Conservation (phyloP, 2,888 invertebrate genomes). For the Dione vanillae region DNA sequence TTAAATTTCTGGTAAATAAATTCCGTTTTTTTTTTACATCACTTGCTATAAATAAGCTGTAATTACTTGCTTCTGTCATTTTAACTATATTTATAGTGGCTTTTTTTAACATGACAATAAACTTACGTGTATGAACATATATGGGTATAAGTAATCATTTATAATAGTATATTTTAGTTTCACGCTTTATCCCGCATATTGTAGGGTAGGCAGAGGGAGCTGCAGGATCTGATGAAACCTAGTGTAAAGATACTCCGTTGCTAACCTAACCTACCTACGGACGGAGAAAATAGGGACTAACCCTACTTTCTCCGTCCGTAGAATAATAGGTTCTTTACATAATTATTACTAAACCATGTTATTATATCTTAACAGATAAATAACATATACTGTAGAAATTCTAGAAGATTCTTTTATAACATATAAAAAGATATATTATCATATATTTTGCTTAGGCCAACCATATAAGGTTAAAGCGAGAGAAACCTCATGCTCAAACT, state of each 20-base stretch:
- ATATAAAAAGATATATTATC: constrained; percentile 3
- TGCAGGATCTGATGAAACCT: too few species aligned
- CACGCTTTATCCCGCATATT: too few species aligned
- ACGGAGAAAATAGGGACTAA: too few species aligned
- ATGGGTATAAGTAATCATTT: not conserved
- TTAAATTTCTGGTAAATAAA: constrained; percentile 19
- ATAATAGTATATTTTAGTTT: not conserved
- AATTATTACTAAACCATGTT: too few species aligned
- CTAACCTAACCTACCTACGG: too few species aligned
- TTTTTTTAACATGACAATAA: not conserved
- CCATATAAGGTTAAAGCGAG: constrained; percentile 36
- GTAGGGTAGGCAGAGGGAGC: too few species aligned
- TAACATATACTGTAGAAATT: too few species aligned
- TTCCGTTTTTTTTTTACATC: constrained; percentile 7
- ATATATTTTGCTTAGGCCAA: constrained; percentile 20
- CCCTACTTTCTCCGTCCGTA: too few species aligned
- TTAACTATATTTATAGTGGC: constrained; percentile 3
- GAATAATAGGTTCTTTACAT: too few species aligned
- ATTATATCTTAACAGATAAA: too few species aligned
- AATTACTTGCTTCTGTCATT: constrained; percentile 25
- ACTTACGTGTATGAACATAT: not conserved
- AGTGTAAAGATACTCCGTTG: too few species aligned
- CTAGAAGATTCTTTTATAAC: too few species aligned
- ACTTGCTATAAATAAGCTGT: constrained; percentile 14
- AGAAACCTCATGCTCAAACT: constrained; percentile 46